Evolutionary conservation across 1,140 invertebrate genomes (phyloP), one percentile per base, ranked within the genome.

Genomic region (Dolichoris vasculosae): DNA sequence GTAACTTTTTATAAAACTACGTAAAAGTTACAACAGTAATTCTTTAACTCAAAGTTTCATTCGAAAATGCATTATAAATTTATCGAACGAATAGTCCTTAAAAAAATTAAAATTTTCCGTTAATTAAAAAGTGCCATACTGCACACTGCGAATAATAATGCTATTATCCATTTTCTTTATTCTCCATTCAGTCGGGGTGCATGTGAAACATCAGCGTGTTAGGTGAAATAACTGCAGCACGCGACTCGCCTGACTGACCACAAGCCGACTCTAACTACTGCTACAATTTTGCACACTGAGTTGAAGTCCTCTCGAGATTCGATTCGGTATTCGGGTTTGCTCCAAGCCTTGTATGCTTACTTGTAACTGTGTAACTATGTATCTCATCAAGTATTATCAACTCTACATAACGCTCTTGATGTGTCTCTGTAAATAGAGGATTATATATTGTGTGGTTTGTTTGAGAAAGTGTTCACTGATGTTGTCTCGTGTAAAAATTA

Each of bases 201-300:
- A 43, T 43, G 4, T 11, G 38, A 32, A 43, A 43, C n/a, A 73
- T 73, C 75, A 0, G 9, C 2, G 30, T n/a, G 46, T 43, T 76
- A 51, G n/a, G 20, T 4, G 43, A 81, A 69, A 71, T 30, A 1
- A 64, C n/a, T 23, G 40, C 17, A 55, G 43, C 20, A 43, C 30
- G n/a, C 75, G 26, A 59, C 15, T 1, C 38, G 48, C 6, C n/a
- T 26, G 82, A 35, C 59, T 46, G 73, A 71, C 30, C 64, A 38
- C 8, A 84, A 43, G 46, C 46, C 26, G 75, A 59, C 11, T 64
- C 32, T 40, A 78, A 84, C 83, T 84, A 84, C 83, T 84, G 83
- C 40, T 51, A 71, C 64, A 46, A 30, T 69, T 43, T 67, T 43
- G 26, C 32, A 23, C n/a, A 48, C 11, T n/a, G 64, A 48, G n/a